A percentile compares a stretch with the other conserved stretches of the same genome.
Conservation (phyloP, 2,113 vertebrate genomes). For the Entelurus aequoreus region DNA sequence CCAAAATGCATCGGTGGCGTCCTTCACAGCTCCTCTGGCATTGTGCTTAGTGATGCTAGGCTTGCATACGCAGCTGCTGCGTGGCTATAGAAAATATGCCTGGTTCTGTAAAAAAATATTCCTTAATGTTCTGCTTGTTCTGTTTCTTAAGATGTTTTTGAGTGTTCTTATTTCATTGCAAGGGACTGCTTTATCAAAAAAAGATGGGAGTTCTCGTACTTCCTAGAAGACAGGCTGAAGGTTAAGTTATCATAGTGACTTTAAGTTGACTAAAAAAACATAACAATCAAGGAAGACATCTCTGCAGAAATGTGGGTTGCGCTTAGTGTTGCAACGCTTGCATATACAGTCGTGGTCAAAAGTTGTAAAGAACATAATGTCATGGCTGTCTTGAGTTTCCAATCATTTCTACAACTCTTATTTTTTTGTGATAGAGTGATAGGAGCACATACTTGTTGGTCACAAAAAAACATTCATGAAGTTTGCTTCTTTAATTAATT, state of each 20-base stretch:
- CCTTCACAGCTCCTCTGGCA: neutral
- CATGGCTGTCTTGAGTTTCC: too few relatives aligned
- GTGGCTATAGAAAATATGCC: neutral
- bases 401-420: too few relatives aligned
- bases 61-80: neutral
- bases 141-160: neutral
- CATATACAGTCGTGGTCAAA: too few relatives aligned
- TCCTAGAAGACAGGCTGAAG: slow-evolving; percentile 25
- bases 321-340: too few relatives aligned
- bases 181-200: neutral
- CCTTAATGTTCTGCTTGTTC: neutral
- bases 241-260: slow-evolving; percentile 28
- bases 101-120: neutral
- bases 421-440: too few relatives aligned
- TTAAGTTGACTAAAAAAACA: too few relatives aligned
- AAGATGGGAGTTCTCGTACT: slow-evolving; percentile 3
- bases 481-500: too few relatives aligned
- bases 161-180: neutral
- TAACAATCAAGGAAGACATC: too few relatives aligned
- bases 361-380: too few relatives aligned
- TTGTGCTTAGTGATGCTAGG: slow-evolving; percentile 1
- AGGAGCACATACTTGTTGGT: too few relatives aligned
- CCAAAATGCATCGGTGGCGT: neutral
- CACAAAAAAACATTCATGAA: too few relatives aligned
- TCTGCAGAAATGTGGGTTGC: too few relatives aligned